Base-by-base conservation (phyloP, 2,797 vertebrate species). In the Ctenopoma kingsleyae region DNA sequence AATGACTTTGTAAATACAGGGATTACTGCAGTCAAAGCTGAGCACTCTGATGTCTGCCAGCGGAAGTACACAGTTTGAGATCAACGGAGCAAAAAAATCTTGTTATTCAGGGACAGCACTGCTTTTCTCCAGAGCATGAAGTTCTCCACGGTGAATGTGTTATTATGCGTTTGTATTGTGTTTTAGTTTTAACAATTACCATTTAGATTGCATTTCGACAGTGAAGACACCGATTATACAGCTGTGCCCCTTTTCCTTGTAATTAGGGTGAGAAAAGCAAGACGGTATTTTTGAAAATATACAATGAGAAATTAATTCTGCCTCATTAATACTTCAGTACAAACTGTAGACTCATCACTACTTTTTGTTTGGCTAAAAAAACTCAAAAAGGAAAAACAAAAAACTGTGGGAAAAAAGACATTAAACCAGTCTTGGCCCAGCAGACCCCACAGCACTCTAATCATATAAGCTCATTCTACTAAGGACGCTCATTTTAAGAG, bases 51-150 rank as follows among this genome's bases (percentile, higher is more conserved):
- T 58, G 74, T 81, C 73, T 68, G 67, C 75, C 68, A 65, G 67
- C 51, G 67, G 64, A 78, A 76, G 71, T 69, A 67, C 76, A 78
- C 70, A 60, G 72, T 62, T 74, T 76, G 74, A 74, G 79, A 79
- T 81, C 79, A 82, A 67, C 56, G 52, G 67, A 69, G 78, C 77
- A 74, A 73, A 76, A 55, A 63, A 46, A 77, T 63, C 25, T 32
- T 32, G 30, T 59, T 81, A 71, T 78, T 64, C 56, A 59, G 51
- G 30, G 30, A 32, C 30, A 32, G 30, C 30, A 9, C 30, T 32
- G 30, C 30, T 32, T 32, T 32, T 43, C 74, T 68, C 76, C 36
- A 48, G 46, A 82, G 56, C 56, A 49, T 40, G 41, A 19, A 44
- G 38, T 50, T 44, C 52, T 71, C 36, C 30, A 32, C 6, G 8